phyloP scores from a whole-genome alignment of 1,140 invertebrate genomes.

The Stenopsyche tienmushanensis region DNA sequence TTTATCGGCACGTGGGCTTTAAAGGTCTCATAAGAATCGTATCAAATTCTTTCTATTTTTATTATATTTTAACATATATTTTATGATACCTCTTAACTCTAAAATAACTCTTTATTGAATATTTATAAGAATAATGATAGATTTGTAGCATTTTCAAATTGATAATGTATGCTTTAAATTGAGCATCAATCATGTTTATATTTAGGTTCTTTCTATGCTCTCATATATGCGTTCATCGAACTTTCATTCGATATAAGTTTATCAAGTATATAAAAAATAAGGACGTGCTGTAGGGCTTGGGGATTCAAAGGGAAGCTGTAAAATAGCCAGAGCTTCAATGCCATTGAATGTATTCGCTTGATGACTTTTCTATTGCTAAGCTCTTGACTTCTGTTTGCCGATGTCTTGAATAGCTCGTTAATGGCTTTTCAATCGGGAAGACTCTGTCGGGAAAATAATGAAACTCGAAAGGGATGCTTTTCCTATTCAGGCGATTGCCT shows the following conservation, averaged over 20 bases:
- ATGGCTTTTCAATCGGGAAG: slow-evolving; percentile 28
- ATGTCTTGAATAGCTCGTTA: slow-evolving; percentile 26
- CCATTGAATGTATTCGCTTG: slow-evolving; percentile 14
- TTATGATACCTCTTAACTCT: too few species aligned
- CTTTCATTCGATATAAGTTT: background rate
- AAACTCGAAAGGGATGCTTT: slow-evolving; percentile 6
- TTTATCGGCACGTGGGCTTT: too few species aligned
- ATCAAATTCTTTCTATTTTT: too few species aligned
- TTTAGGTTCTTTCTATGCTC: background rate
- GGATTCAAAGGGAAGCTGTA: background rate
- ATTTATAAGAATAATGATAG: too few species aligned
- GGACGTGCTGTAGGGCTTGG: background rate
- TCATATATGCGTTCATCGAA: background rate
- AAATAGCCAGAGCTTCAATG: background rate
- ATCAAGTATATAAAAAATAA: background rate
- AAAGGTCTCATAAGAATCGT: too few species aligned
- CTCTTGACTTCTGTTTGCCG: slow-evolving; percentile 19
- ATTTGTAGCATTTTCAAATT: too few species aligned
- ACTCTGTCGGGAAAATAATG: slow-evolving; percentile 21
- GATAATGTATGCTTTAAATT: too few species aligned
- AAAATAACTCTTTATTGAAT: too few species aligned
- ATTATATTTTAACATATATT: too few species aligned
- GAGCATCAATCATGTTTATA: background rate
- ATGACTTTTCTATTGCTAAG: slow-evolving; percentile 5
- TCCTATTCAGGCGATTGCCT: slow-evolving; percentile 1